phyloP scores from a whole-genome alignment of 2,113 vertebrate species.

The Xiphophorus hellerii region DNA sequence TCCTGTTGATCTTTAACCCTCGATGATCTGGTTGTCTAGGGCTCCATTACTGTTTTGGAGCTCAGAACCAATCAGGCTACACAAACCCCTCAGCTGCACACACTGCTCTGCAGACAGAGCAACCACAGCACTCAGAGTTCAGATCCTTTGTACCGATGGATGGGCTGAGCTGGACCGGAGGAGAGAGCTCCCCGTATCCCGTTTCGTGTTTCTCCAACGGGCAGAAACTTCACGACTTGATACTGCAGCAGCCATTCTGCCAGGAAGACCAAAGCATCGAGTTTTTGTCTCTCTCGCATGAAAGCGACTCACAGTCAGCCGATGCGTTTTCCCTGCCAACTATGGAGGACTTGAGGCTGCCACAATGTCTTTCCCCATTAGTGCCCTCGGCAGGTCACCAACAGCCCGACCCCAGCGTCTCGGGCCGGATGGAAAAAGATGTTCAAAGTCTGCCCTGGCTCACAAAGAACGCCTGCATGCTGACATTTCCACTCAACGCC shows the following conservation, averaged over 20 bases:
- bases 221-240: slow-evolving; percentile 15
- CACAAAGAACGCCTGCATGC: slow-evolving; percentile 11
- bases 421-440: neutral
- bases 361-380: slow-evolving; percentile 70
- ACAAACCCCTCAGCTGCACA: neutral
- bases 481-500: slow-evolving; percentile 41
- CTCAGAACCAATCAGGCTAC: slow-evolving; percentile 19
- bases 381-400: neutral
- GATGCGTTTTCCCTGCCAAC: neutral
- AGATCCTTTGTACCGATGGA: slow-evolving; percentile 1
- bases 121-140: neutral
- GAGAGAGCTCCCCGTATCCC: neutral
- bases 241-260: neutral
- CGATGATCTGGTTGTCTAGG: slow-evolving; percentile 25
- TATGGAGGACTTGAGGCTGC: slow-evolving; percentile 59
- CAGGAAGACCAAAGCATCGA: neutral
- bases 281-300: neutral
- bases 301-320: neutral
- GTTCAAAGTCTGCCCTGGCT: slow-evolving; percentile 35
- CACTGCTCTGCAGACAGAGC: neutral
- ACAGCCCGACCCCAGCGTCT: neutral
- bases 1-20: neutral
- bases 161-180: neutral
- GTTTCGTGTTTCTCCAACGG: neutral
- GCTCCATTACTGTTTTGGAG: slow-evolving; percentile 20